phyloP scores from a whole-genome alignment of 2,797 vertebrate species.

The Holocentrus rufus region DNA sequence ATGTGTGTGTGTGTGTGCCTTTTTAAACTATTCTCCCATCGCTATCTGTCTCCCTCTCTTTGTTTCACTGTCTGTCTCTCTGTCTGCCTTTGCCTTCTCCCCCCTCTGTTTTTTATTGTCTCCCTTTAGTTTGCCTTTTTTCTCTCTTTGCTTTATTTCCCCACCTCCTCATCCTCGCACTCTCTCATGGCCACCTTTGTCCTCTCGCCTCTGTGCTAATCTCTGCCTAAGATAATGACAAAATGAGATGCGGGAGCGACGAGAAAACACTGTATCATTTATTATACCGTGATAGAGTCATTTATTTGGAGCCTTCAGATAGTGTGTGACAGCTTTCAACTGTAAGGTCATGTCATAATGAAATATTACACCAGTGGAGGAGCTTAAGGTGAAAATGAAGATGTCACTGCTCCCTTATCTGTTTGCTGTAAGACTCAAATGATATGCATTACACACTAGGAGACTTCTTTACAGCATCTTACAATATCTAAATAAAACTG shows the following conservation, averaged over 20 bases:
- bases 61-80: not conserved
- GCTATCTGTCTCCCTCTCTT: not conserved
- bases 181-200: not conserved
- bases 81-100: not conserved
- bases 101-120: not conserved
- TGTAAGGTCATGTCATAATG: conserved; percentile 54
- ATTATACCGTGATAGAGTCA: conserved; percentile 28
- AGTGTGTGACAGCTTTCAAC: conserved; percentile 41
- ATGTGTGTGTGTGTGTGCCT: conserved; percentile 19
- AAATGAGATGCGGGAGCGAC: conserved; percentile 7
- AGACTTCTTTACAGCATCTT: not conserved
- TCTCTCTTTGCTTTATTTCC: not conserved
- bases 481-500: not conserved
- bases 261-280: conserved; percentile 32
- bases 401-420: conserved; percentile 49
- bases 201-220: conserved; percentile 27
- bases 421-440: conserved; percentile 34
- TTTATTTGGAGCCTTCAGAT: conserved; percentile 48
- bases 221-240: conserved; percentile 33
- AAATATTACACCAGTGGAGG: conserved; percentile 58
- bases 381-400: conserved; percentile 48
- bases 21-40: not conserved
- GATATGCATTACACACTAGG: conserved; percentile 1
- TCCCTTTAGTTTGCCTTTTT: not conserved
- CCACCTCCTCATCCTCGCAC: not conserved